Base-by-base conservation (phyloP, 2,888 invertebrate genomes). In the Ferdinandea cuprea region DNA sequence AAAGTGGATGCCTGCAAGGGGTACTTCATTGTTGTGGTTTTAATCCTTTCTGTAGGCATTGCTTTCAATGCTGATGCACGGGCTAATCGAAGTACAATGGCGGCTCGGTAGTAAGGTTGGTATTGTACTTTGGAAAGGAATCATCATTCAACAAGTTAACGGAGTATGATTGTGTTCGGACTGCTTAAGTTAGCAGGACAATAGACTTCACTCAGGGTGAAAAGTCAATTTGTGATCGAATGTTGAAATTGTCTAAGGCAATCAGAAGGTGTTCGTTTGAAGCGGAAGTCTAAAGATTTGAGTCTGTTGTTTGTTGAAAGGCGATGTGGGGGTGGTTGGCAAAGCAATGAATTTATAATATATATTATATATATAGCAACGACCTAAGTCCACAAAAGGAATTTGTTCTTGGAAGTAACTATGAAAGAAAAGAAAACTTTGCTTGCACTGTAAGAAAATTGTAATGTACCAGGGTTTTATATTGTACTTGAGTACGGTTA, bases 21-120 rank as follows among this genome's bases (percentile, higher is more conserved):
- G n/a, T 72, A 44, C 37, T 21, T 63, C 28, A 83, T 78, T 77
- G 83, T 78, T 77, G 8, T 46, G 4, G 50, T 17, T 71, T 73
- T 68, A 78, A 65, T 83, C 83, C 72, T 68, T 77, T 63, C 42
- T 40, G 35, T 28, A 61, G 56, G 52, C 46, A 13, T 54, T 19
- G 52, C 46, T 17, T 54, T 19, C 8, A 44, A 63, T 58, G 25
- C 2, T 56, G 56, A 66, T 50, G 65, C 7, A 19, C n/a, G 21
- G 52, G 17, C 52, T 58, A 58, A 69, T 69, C 68, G 46, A 42
- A 32, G 52, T 15, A 69, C 74, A 79, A 79, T 72, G 35, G 17
- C 6, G 9, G 28, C 6, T 0, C 25, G 25, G 30, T 30, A 46
- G 40, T 11, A 8, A 5, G 35, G 28, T 30, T 35, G 11, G 46